These are phyloP conservation scores for Ophion obscuratus DNA, from an alignment of 2,888 invertebrate genomes.

Conservation along the genomic window DNA sequence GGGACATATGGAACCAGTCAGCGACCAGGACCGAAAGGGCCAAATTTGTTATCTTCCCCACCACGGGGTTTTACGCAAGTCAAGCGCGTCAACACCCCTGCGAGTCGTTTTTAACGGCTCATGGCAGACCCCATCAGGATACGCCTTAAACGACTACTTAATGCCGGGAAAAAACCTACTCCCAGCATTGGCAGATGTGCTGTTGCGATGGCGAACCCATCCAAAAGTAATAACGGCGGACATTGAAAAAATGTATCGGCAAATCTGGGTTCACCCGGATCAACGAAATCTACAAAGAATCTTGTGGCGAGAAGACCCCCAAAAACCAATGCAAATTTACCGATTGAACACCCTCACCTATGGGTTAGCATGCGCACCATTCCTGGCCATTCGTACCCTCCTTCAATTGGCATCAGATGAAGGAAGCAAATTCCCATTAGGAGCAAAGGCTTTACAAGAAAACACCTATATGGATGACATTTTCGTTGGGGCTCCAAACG, in stretches of 20 bases:
- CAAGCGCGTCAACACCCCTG: conserved; percentile 75
- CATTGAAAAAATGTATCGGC: conserved; percentile 39
- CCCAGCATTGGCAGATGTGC: conserved; percentile 50
- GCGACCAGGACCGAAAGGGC: background rate
- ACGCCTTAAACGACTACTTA: conserved; percentile 70
- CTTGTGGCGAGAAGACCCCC: conserved; percentile 72
- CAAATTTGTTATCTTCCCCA: conserved; percentile 49
- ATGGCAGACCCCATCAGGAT: conserved; percentile 68
- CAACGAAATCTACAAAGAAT: conserved; percentile 75
- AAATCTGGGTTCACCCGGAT: conserved; percentile 8
- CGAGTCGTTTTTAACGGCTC: conserved; percentile 78
- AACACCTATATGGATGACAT: background rate
- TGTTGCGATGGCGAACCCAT: background rate
- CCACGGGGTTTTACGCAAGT: conserved; percentile 76
- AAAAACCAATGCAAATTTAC: background rate
- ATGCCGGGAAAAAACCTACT: conserved; percentile 77
- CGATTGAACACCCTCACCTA: conserved; percentile 5
- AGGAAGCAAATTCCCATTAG: background rate
- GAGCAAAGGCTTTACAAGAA: background rate
- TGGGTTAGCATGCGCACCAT: background rate
- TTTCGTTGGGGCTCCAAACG: background rate
- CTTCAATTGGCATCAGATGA: background rate
- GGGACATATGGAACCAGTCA: background rate
- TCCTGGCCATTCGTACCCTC: background rate
- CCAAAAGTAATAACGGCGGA: background rate